Evolutionary conservation across 1,140 invertebrate genomes (phyloP).

Genomic region (Drosophila arizonae): DNA sequence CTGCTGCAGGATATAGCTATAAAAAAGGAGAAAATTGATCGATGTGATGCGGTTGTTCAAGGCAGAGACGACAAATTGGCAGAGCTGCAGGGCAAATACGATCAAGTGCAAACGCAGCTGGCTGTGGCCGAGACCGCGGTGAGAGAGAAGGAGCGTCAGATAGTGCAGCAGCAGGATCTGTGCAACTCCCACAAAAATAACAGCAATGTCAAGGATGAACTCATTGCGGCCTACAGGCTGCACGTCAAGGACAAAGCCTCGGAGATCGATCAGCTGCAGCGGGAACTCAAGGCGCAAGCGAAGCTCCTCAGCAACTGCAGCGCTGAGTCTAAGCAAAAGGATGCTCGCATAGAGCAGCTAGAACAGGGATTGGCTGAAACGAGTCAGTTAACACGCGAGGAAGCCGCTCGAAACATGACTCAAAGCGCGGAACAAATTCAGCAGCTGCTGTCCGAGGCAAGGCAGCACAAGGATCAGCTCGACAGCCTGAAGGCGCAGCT

Average conservation of each 20-base stretch:
- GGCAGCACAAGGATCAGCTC: background rate
- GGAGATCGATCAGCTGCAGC: constrained; percentile 2
- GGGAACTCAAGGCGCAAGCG: background rate
- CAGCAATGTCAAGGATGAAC: constrained; percentile 21
- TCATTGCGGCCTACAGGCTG: background rate
- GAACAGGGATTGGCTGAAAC: background rate
- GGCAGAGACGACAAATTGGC: constrained; percentile 3
- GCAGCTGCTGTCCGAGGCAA: background rate
- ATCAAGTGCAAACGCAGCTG: constrained; percentile 7
- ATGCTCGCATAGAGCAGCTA: background rate
- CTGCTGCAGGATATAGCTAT: constrained; percentile 10
- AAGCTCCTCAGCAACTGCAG: background rate
- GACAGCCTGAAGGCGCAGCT: background rate
- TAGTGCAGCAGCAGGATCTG: background rate
- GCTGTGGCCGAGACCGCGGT: background rate
- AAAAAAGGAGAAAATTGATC: constrained; percentile 18
- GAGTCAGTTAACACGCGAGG: background rate
- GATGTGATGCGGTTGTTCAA: background rate
- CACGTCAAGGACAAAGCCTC: constrained; percentile 2
- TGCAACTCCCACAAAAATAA: constrained; percentile 9
- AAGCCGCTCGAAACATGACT: background rate
- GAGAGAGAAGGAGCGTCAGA: constrained; percentile 12
- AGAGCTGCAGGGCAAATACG: background rate
- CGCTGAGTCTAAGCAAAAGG: background rate
- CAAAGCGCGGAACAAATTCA: background rate